Evolutionary conservation across 1,140 invertebrate species (phyloP), one percentile per base, ranked within the genome.

Genomic region (Eubasilissa regina): DNA sequence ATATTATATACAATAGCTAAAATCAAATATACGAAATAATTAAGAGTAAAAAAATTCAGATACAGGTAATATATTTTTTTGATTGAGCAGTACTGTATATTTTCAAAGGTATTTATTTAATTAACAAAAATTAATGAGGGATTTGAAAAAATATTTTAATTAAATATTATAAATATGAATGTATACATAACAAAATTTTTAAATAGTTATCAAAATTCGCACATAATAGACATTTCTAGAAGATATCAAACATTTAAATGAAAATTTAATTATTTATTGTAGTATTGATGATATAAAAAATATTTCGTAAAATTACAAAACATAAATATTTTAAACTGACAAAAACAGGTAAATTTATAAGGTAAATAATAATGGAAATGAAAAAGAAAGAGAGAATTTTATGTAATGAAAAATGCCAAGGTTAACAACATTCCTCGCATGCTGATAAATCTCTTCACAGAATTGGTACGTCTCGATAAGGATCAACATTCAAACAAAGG

Each of bases 401-500:
- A 3, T 15, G 44, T 17, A 70, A 48, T 48, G 43, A 75, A 75
- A 75, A 75, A 75, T 47, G 55, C 15, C 58, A 47, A 62, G 56
- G 73, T 12, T 70, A 70, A 51, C 66, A 70, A 25, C 45, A 70
- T 21, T 70, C 47, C 25, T 70, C 66, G 66, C 66, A 51, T 48
- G 12, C 47, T 70, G 47, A 70, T 70, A 70, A 51, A 70, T 70
- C 66, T 70, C 58, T 25, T 62, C 64, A 48, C 19, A 19, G 66
- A 70, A 70, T 70, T 70, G 66, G 66, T 45, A 70, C 47, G 76
- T 58, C 55, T 12, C 62, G 76, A 58, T 78, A 72, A 78, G 76
- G 66, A 56, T 78, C 76, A 78, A 70, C 64, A 72, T 70, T 78
- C 53, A 70, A 35, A 78, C 76, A 70, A 78, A 78, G 76, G 76